Evolutionary conservation across 2,113 vertebrate genomes (phyloP), one percentile per base, ranked within the genome.

Genomic region (Chrysochloris asiatica): DNA sequence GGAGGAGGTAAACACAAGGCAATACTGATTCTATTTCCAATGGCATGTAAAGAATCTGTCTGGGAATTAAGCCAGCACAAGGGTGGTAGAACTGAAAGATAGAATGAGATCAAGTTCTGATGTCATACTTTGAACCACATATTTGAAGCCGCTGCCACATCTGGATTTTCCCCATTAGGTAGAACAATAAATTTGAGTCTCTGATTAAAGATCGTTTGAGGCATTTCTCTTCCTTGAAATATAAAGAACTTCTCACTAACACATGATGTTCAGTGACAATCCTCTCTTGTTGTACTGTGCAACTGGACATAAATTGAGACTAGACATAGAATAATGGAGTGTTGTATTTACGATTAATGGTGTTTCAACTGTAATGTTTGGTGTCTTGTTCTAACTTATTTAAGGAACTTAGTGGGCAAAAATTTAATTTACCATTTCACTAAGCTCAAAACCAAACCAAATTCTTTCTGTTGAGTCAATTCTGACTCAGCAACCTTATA

Each of bases 321-420:
- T 65, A 69, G 69, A 88, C 84, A 12, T 13, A 56, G 6, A 67
- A 65, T 33, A 43, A 47, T 19, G 65, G 67, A 86, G 71, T 52
- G 88, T 84, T 79, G 83, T 54, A 88, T 56, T 36, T 81, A 77
- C 61, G 59, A 54, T 71, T 89, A 48, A 79, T 47, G 61, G 65
- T 75, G 41, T 76, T 92, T 79, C 36, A 28, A 63, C 88, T 63
- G 82, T 90, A 90, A 91, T 83, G 48, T 84, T 72, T 81, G 79
- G 76, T 91, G 56, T 81, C 82, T 16, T 71, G 33, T 89, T 83
- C 92, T 90, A 85, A 81, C 88, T 69, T 91, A 87, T 79, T 85
- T 88, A 33, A 54, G 48, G 84, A 54, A 92, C 63, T 82, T 75
- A 5, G 59, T 93, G 69, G 67, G 61, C 36, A 61, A 73, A 92